Evolutionary conservation across 37 sponge, comb jelly and placozoan genomes (phyloP).

Genomic region (Lycopodina hypogea): DNA sequence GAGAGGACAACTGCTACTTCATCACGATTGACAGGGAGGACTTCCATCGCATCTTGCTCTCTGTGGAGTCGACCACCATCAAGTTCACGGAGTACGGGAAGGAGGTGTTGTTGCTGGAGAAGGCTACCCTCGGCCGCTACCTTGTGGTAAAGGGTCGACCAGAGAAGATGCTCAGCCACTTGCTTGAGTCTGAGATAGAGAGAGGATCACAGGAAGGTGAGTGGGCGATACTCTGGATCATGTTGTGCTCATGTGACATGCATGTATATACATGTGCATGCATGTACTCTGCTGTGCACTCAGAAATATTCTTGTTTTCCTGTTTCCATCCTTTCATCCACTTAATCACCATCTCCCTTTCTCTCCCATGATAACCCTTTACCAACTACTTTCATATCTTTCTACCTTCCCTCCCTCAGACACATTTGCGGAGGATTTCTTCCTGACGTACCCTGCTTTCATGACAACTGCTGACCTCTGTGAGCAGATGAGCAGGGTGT

Average conservation of each 20-base stretch:
- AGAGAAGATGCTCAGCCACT: slow-evolving; percentile 81
- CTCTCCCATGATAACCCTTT: neutral
- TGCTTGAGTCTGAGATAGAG: slow-evolving; percentile 58
- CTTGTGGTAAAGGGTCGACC: slow-evolving; percentile 74
- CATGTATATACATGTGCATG: neutral
- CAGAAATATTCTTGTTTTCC: slow-evolving; percentile 1
- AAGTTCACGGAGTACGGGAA: slow-evolving; percentile 63
- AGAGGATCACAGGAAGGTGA: slow-evolving; percentile 31
- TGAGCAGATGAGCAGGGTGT: slow-evolving; percentile 38
- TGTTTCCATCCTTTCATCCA: neutral
- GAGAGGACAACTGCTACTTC: slow-evolving; percentile 73
- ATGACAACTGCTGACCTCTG: slow-evolving; percentile 63
- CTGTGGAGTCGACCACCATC: slow-evolving; percentile 77
- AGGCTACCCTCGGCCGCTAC: slow-evolving; percentile 42
- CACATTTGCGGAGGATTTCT: slow-evolving; percentile 79
- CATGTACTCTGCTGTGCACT: slow-evolving; percentile 15
- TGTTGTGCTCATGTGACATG: neutral
- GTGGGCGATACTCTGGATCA: neutral
- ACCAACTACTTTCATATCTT: neutral
- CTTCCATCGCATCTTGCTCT: slow-evolving; percentile 73
- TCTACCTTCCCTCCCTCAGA: slow-evolving; percentile 27
- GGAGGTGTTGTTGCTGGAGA: slow-evolving; percentile 84
- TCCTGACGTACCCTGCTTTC: slow-evolving; percentile 79
- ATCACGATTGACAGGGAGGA: slow-evolving; percentile 69
- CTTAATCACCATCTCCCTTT: neutral